phyloP scores from a whole-genome alignment of 2,113 vertebrate genomes.

The Gavialis gangeticus region DNA sequence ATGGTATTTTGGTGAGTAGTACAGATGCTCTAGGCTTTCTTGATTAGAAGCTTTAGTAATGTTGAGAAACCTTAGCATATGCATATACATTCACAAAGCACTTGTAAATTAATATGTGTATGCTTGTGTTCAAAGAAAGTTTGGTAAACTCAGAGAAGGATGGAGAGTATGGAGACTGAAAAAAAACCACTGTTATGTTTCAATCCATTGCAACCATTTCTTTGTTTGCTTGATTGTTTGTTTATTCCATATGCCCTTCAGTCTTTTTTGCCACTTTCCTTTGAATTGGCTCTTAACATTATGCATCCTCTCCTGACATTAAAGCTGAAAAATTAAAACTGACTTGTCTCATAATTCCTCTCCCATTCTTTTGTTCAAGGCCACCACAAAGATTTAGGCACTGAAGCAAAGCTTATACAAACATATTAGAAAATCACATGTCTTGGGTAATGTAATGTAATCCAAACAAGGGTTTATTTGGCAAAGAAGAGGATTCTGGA shows the following conservation, averaged over 20 bases:
- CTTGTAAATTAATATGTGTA: neutral
- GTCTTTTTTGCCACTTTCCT: constrained; percentile 31
- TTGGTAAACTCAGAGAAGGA: neutral
- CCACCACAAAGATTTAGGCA: neutral
- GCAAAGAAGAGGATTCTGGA: too few relatives aligned
- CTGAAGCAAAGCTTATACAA: neutral
- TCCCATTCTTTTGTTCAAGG: neutral
- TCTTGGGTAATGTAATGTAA: neutral
- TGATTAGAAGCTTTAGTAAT: constrained; percentile 7
- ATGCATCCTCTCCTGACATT: neutral
- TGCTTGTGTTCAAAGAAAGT: constrained; percentile 12
- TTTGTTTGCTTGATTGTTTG: neutral
- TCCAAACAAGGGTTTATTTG: too few relatives aligned
- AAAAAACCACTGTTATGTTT: neutral
- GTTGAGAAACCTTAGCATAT: neutral
- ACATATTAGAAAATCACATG: neutral
- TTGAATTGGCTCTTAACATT: constrained; percentile 13
- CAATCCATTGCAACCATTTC: neutral
- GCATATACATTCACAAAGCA: constrained; percentile 19
- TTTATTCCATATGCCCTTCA: neutral
- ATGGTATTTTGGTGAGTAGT: constrained; percentile 28
- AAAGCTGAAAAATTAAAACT: constrained; percentile 14
- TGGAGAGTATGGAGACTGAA: neutral
- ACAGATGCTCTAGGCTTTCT: constrained; percentile 40
- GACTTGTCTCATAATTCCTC: neutral